phyloP scores from a whole-genome alignment of 1,140 invertebrate species.

The Magallana gigas region DNA sequence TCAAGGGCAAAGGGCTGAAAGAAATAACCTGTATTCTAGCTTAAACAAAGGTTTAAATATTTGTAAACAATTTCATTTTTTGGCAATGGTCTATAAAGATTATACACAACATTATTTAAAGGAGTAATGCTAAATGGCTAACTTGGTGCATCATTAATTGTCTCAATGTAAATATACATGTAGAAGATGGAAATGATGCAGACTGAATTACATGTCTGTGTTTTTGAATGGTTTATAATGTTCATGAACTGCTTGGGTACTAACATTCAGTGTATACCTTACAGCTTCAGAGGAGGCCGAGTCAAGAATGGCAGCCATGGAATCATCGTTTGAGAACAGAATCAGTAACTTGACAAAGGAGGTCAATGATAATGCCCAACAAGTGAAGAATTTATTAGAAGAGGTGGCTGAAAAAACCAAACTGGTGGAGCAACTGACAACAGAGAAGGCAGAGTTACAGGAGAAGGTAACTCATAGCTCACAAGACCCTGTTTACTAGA shows the following conservation, averaged over 20 bases:
- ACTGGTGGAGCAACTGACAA: constrained; percentile 41
- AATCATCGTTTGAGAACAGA: constrained; percentile 86
- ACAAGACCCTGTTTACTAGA: not conserved
- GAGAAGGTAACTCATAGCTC: constrained; percentile 81
- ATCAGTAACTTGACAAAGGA: constrained; percentile 88
- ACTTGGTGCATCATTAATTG: too few species aligned
- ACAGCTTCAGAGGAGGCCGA: constrained; percentile 61
- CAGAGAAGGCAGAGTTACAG: constrained; percentile 81
- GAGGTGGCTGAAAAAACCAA: constrained; percentile 41
- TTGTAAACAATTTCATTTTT: too few species aligned
- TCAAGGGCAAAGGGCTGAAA: not conserved
- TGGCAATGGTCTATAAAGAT: too few species aligned
- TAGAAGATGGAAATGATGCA: too few species aligned
- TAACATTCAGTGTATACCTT: not conserved
- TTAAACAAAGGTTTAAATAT: too few species aligned
- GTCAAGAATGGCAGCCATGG: constrained; percentile 82
- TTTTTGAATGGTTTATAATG: too few species aligned
- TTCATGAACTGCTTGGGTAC: too few species aligned
- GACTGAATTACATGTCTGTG: too few species aligned
- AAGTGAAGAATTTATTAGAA: not conserved
- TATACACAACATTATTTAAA: not conserved
- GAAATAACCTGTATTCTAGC: too few species aligned
- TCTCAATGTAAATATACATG: too few species aligned
- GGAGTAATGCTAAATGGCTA: too few species aligned
- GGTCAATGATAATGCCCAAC: constrained; percentile 83